Evolutionary conservation across 2,888 invertebrate species (phyloP), one percentile per base, ranked within the genome.

Genomic region (Sclerodermus sp.): DNA sequence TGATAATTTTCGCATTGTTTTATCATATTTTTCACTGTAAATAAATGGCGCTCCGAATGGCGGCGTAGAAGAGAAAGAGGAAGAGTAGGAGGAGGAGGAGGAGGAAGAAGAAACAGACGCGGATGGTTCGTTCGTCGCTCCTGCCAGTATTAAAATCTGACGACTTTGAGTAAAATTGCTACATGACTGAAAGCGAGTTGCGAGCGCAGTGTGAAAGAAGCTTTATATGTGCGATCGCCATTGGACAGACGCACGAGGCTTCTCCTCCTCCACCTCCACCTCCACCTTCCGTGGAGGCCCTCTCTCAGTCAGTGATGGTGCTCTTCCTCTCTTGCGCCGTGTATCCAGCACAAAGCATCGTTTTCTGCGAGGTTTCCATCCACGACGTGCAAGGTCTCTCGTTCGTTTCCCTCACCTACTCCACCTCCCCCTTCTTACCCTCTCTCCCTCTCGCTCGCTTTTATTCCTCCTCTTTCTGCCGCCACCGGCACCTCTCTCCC

Each of bases 341-440:
- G 47, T 51, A 53, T 53, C 53, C 58, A 51, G 56, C 57, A 63
- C 64, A 64, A 66, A 66, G 61, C 64, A 43, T 51, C 55, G 64
- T 58, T 63, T 58, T 58, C 61, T 62, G 55, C 56, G 52, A 47
- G 50, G 36, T 44, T 44, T 41, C 38, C 44, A 47, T 42, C 55
- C 49, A 49, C 50, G 51, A 50, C 53, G 23, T 23, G 23, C 23
- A 23, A 23, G 23, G 23, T 23, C 23, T 23, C 23, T 23, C 23
- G 23, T 51, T 38, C 49, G 42, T 36, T 30, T 39, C 39, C 18
- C 38, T 17, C 31, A 16, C 17, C 30, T 8, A 49, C 23, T 38
- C 47, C 36, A 44, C 45, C 47, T 42, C 52, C 51, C 49, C 47
- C 49, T 50, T 44, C 38, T 36, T 45, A 10, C 36, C 53, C 14